Conservation (phyloP, 2,797 vertebrate genomes). For the Centroberyx gerrardi region DNA sequence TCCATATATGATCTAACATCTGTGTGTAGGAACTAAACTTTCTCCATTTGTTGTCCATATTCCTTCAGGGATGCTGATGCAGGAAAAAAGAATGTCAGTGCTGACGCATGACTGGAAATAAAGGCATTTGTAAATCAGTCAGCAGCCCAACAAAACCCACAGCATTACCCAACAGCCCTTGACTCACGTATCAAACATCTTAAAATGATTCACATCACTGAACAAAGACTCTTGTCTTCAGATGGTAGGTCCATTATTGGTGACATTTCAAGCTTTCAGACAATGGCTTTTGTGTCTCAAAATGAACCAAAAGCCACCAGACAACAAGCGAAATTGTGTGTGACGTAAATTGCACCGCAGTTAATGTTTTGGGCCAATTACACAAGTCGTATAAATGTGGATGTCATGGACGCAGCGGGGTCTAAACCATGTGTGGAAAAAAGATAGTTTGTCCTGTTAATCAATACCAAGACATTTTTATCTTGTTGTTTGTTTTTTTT, state of each 20-base stretch:
- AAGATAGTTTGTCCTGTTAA: not conserved
- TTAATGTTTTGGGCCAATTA: not conserved
- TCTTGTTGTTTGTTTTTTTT: conserved; percentile 3
- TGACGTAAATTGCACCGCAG: not conserved
- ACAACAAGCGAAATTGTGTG: conserved; percentile 2
- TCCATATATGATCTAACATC: conserved; percentile 10
- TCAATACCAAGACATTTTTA: conserved; percentile 9
- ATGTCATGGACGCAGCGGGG: conserved; percentile 14
- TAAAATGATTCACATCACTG: conserved; percentile 57
- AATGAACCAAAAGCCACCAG: conserved; percentile 21
- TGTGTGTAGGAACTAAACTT: conserved; percentile 11
- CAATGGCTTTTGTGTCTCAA: conserved; percentile 33
- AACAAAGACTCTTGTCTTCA: conserved; percentile 67
- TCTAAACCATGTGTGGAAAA: conserved; percentile 2
- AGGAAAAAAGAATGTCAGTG: conserved; percentile 35
- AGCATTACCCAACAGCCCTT: conserved; percentile 53
- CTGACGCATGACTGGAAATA: conserved; percentile 33
- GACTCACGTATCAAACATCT: conserved; percentile 62
- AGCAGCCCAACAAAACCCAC: conserved; percentile 48
- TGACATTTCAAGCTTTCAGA: conserved; percentile 47
- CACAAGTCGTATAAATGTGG: not conserved
- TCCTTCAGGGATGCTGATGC: conserved; percentile 9
- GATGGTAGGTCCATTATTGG: conserved; percentile 20
- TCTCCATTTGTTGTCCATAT: conserved; percentile 42
- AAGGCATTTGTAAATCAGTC: conserved; percentile 42